Conservation (phyloP, 2,113 vertebrate genomes). For the Arothron firmamentum region DNA sequence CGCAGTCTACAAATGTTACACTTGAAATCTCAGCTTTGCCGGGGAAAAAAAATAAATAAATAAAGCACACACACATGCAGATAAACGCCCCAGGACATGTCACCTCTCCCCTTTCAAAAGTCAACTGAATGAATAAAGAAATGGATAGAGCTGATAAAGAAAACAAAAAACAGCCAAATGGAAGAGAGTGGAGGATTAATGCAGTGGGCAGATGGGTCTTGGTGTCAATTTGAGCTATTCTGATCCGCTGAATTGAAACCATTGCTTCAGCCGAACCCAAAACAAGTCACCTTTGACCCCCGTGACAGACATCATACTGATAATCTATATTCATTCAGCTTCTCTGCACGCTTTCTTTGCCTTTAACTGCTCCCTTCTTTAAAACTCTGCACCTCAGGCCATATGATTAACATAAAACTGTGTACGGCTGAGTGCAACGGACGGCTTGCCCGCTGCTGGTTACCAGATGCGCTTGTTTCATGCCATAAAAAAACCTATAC, state of each 20-base stretch:
- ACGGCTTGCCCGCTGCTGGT: constrained; percentile 36
- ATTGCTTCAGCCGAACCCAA: constrained; percentile 69
- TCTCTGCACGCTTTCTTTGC: constrained; percentile 52
- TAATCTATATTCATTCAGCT: constrained; percentile 61
- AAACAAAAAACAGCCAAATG: constrained; percentile 69
- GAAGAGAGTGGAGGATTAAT: constrained; percentile 74
- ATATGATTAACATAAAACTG: constrained; percentile 56
- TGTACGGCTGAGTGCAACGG: constrained; percentile 33
- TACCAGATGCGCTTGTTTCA: constrained; percentile 29
- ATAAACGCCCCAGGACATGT: constrained; percentile 70
- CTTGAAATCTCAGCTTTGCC: constrained; percentile 68
- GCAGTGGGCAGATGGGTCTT: constrained; percentile 76
- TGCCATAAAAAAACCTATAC: constrained; percentile 33
- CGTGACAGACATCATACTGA: constrained; percentile 62
- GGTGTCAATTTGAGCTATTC: constrained; percentile 79
- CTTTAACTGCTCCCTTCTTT: constrained; percentile 55
- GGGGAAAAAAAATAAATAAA: constrained; percentile 10
- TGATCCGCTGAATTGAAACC: constrained; percentile 73
- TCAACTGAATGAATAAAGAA: constrained; percentile 78
- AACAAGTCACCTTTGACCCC: constrained; percentile 69
- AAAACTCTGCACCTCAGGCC: constrained; percentile 57
- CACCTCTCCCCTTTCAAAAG: constrained; percentile 76
- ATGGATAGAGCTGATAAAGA: constrained; percentile 74
- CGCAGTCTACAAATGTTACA: constrained; percentile 76
- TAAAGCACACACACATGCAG: constrained; percentile 8